Base-by-base conservation (phyloP, 2,113 vertebrate species). In the Microcebus lehilahytsara region DNA sequence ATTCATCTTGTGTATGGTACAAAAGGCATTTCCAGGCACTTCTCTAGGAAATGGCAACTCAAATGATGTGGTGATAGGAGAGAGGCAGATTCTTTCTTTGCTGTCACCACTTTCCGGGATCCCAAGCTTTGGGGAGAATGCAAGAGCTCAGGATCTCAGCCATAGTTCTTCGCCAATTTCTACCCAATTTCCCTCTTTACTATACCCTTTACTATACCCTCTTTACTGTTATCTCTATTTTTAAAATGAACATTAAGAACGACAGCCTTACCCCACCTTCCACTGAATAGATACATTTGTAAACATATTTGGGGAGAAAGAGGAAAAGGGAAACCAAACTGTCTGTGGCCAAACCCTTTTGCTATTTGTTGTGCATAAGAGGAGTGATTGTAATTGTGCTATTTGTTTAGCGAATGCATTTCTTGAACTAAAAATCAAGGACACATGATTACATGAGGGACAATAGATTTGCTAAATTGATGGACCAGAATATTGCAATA, bases 1-100 rank as follows among this genome's bases (percentile, higher is more conserved):
- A 94, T 97, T 92, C 96, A 91, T 98, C 93, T 97, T 97, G 95
- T 96, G 69, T 97, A 89, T 96, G 62, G 91, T 96, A 56, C 67
- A 93, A 95, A 92, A 93, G 87, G 56, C 27, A 95, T 96, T 97
- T 98, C 95, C 87, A 97, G 95, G 86, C 79, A 84, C 86, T 97
- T 97, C 95, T 95, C 51, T 49, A 49, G 88, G 91, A 93, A 91
- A 93, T 89, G 95, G 93, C 93, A 94, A 94, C 95, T 97, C 95
- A 94, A 93, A 96, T 42, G 90, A 37, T 40, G 37, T 69, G 86
- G 60, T 42, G 74, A 89, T 19, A 66, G 83, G 42, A 78, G 25
- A 85, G 42, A 74, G 85, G 58, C 6, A 51, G 64, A 49, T 62
- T 6, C 32, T 80, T 46, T 20, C 6, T 40, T 30, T 23, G 49